Percentiles rank a stretch among this genome's conserved stretches.
phyloP scores from a whole-genome alignment of 2,797 vertebrate genomes.

The Nyctalus aviator region DNA sequence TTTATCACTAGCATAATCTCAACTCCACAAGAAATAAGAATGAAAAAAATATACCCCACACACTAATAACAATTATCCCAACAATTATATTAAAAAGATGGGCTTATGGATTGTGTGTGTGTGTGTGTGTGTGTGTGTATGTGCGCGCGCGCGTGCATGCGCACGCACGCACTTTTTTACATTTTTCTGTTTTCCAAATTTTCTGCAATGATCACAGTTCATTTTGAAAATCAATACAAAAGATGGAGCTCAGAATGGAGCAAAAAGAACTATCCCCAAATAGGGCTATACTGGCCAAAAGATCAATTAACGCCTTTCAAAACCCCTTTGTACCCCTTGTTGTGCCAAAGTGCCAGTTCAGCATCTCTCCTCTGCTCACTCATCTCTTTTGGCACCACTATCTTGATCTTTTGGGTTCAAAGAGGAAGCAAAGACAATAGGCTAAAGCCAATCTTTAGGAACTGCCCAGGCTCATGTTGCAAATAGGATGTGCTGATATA shows the following conservation, averaged over 20 bases:
- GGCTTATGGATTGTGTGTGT: not conserved
- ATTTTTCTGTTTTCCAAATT: conserved; percentile 9
- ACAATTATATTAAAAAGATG: not conserved
- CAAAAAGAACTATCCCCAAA: not conserved
- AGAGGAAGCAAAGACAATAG: conserved; percentile 68
- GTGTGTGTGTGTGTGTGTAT: too few species aligned
- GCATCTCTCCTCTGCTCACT: conserved; percentile 49
- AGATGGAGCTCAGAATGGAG: not conserved
- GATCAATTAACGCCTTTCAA: conserved; percentile 31
- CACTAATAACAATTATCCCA: not conserved
- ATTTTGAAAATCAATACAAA: conserved; percentile 32
- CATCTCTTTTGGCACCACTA: conserved; percentile 52
- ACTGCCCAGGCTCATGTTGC: not conserved
- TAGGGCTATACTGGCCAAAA: not conserved
- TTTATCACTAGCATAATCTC: not conserved
- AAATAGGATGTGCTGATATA: conserved; percentile 46
- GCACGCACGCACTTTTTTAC: not conserved
- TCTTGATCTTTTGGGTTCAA: conserved; percentile 61
- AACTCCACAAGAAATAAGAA: not conserved
- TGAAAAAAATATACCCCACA: not conserved
- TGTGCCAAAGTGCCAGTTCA: conserved; percentile 50
- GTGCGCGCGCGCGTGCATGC: too few species aligned
- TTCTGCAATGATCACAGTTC: not conserved
- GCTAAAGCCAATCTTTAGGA: conserved; percentile 60
- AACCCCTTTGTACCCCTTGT: not conserved